Conservation (phyloP, 2,113 vertebrate genomes). For the Phalacrocorax brasilianus region DNA sequence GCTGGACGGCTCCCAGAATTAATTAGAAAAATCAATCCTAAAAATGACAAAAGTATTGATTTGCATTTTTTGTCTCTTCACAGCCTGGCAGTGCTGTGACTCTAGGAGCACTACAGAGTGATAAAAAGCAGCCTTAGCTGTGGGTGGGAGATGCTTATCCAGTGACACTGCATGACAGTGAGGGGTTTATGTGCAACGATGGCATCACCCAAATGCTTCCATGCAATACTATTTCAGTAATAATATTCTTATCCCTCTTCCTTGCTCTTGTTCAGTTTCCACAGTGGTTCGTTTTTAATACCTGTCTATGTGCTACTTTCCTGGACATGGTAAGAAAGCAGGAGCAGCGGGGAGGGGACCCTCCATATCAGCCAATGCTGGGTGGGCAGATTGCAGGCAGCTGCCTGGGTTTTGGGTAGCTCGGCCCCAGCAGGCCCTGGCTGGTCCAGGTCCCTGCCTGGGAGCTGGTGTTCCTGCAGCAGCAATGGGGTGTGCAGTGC, state of each 20-base stretch:
- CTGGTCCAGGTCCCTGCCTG: not conserved
- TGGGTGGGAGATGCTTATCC: not conserved
- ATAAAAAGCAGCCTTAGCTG: not conserved
- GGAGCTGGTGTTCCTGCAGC: not conserved
- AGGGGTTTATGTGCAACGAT: not conserved
- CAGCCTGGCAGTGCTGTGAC: not conserved
- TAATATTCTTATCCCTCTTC: not conserved
- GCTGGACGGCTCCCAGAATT: not conserved
- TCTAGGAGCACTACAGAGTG: not conserved
- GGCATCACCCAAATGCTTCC: not conserved
- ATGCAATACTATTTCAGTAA: fast-evolving
- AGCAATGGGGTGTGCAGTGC: not conserved
- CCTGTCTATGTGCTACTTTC: not conserved
- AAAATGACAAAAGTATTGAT: not conserved
- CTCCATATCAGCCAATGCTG: fast-evolving
- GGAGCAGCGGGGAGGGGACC: not conserved
- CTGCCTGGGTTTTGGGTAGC: not conserved
- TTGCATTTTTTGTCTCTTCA: not conserved
- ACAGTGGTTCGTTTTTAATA: not conserved
- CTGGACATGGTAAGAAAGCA: not conserved
- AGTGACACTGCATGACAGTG: fast-evolving
- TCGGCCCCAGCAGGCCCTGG: not conserved
- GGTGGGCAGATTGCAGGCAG: not conserved
- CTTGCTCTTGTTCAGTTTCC: not conserved
- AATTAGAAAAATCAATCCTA: not conserved